Evolutionary conservation across 2,888 invertebrate genomes (phyloP).

Genomic region (Dendrolimus pini): DNA sequence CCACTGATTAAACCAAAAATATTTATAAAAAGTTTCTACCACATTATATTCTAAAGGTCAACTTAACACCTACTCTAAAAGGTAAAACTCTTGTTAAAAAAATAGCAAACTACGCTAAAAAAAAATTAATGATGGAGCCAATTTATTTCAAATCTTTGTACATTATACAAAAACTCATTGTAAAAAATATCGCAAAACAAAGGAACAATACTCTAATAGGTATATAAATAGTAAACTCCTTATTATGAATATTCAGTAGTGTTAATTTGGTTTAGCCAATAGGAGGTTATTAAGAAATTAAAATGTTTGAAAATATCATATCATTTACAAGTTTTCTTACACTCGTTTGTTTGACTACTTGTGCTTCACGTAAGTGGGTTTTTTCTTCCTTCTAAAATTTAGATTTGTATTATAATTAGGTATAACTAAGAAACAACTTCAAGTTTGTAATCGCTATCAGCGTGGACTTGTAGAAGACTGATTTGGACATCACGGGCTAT

Average conservation of each 20-base stretch:
- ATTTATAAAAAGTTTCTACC: too few relatives aligned
- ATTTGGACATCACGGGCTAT: too few relatives aligned
- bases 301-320: background rate
- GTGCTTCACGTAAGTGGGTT: background rate
- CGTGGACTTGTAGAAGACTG: too few relatives aligned
- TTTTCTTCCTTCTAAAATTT: background rate
- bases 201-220: background rate
- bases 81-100: too few relatives aligned
- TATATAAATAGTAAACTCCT: background rate
- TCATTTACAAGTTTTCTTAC: background rate
- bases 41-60: too few relatives aligned
- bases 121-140: background rate
- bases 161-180: background rate
- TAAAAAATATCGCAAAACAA: background rate
- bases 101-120: too few relatives aligned
- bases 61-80: too few relatives aligned
- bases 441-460: too few relatives aligned
- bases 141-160: background rate
- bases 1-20: too few relatives aligned
- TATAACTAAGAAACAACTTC: too few relatives aligned
- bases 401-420: background rate
- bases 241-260: background rate
- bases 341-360: background rate
- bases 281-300: background rate
- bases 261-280: background rate